Percentiles rank a stretch among this genome's conserved stretches.
These are phyloP conservation scores for Drosophila nasuta DNA, from an alignment of 1,140 invertebrate genomes.

Conservation along the genomic window DNA sequence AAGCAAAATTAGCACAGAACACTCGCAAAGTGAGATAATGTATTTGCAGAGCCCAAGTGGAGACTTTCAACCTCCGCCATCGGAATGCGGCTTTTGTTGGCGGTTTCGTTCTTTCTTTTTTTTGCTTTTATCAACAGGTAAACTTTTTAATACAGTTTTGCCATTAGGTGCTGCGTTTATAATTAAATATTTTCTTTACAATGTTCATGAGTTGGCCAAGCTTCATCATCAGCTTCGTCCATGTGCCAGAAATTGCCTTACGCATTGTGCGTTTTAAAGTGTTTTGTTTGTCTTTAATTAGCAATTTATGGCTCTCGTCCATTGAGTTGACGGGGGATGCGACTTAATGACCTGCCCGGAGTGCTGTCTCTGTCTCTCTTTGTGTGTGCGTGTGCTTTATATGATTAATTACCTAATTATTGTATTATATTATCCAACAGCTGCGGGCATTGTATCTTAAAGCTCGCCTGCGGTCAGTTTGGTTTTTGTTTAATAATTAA, in stretches of 20 bases:
- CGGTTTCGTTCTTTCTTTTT: neutral
- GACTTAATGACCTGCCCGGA: conserved; percentile 61
- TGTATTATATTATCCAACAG: conserved; percentile 65
- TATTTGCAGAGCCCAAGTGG: neutral
- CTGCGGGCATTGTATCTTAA: conserved; percentile 55
- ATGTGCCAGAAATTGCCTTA: conserved; percentile 9
- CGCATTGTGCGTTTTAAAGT: conserved; percentile 62
- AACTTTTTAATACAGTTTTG: conserved; percentile 48
- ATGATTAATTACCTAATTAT: conserved; percentile 81
- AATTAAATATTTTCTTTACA: conserved; percentile 78
- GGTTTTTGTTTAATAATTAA: conserved; percentile 61
- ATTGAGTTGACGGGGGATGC: neutral
- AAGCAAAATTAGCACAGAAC: neutral
- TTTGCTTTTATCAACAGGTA: conserved; percentile 52
- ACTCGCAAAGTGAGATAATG: conserved; percentile 3
- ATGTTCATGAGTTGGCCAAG: conserved; percentile 49
- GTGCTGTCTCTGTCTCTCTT: conserved; percentile 14
- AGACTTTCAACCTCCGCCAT: neutral
- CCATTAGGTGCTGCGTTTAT: conserved; percentile 41
- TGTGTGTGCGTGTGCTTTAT: conserved; percentile 43
- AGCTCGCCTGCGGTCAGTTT: conserved; percentile 44
- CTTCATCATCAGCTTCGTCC: conserved; percentile 1
- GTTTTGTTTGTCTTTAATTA: conserved; percentile 80
- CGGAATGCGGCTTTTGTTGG: conserved; percentile 13
- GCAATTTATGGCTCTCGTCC: conserved; percentile 47